phyloP scores from a whole-genome alignment of 2,113 vertebrate species.

The Formicarius rufipectus region DNA sequence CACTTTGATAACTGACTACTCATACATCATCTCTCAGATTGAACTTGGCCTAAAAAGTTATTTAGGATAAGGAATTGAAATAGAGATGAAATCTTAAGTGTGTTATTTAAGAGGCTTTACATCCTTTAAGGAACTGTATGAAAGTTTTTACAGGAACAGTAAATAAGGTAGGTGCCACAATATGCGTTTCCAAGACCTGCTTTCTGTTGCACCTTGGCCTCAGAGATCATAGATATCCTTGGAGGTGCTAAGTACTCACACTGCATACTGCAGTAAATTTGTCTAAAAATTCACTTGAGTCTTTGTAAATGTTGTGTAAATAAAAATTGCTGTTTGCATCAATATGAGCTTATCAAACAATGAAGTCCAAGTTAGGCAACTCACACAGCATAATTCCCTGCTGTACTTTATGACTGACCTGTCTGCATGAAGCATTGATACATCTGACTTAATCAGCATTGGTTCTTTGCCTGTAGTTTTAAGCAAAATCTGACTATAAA shows the following conservation, averaged over 20 bases:
- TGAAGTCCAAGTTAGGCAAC: not conserved
- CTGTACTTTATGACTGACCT: not conserved
- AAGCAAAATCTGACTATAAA: not conserved
- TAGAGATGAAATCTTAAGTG: not conserved
- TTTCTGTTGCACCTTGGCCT: not conserved
- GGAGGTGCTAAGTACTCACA: not conserved
- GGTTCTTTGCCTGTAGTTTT: not conserved
- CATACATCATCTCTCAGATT: not conserved
- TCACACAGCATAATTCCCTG: not conserved
- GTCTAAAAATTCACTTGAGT: not conserved
- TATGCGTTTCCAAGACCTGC: accelerated
- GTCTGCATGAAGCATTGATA: not conserved
- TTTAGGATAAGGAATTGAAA: not conserved
- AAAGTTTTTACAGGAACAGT: not conserved
- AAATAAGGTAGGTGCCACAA: not conserved
- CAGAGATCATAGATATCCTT: not conserved
- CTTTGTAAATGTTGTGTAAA: not conserved
- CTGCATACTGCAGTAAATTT: not conserved
- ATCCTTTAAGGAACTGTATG: not conserved
- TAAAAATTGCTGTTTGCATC: not conserved
- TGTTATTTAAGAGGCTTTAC: not conserved
- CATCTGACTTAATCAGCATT: not conserved
- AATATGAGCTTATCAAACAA: not conserved
- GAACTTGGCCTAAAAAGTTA: not conserved
- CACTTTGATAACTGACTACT: not conserved